phyloP scores from a whole-genome alignment of 2,888 invertebrate genomes.

The Phasia obesa region DNA sequence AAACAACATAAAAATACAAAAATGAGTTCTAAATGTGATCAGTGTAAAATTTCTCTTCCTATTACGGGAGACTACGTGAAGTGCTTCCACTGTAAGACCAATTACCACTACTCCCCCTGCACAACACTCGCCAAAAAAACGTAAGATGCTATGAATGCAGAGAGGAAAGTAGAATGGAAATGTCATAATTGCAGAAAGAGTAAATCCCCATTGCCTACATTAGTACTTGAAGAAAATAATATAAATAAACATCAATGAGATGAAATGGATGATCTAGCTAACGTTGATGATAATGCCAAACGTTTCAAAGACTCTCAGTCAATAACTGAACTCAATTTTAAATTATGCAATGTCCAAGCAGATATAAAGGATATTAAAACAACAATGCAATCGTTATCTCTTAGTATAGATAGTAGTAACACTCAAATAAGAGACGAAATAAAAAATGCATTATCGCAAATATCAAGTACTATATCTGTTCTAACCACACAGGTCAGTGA shows the following conservation, averaged over 20 bases:
- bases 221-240: neutral
- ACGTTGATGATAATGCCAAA: neutral
- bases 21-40: neutral
- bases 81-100: neutral
- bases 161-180: neutral
- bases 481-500: conserved; percentile 4
- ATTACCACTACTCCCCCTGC: conserved; percentile 5
- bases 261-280: neutral
- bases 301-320: neutral
- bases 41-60: conserved; percentile 1
- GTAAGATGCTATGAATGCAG: neutral
- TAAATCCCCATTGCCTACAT: neutral
- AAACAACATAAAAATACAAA: neutral
- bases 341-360: conserved; percentile 9
- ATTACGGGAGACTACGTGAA: neutral
- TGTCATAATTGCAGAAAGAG: neutral
- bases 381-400: neutral
- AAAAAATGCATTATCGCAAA: conserved; percentile 5
- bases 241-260: too few relatives aligned
- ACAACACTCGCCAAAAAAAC: neutral
- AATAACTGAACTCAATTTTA: neutral
- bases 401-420: neutral
- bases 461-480: neutral
- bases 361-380: conserved; percentile 18
- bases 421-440: conserved; percentile 3